Conservation (phyloP, 2,113 vertebrate genomes). For the Pavo muticus region DNA sequence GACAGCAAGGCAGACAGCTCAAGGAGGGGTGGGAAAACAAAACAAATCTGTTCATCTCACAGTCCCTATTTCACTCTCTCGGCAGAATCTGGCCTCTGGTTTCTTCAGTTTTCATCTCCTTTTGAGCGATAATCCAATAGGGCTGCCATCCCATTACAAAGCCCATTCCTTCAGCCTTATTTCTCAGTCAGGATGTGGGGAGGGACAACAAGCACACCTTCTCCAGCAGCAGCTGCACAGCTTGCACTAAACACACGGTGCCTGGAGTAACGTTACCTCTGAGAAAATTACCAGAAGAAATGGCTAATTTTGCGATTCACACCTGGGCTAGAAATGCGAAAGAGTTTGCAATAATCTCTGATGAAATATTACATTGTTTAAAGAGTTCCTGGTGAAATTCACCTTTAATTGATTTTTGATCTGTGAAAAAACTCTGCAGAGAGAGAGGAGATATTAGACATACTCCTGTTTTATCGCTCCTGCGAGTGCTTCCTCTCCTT, state of each 20-base stretch:
- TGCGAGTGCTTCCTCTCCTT: not conserved
- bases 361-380: conserved; percentile 82
- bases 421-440: conserved; percentile 70
- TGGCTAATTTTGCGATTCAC: conserved; percentile 77
- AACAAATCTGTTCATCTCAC: not conserved
- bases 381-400: conserved; percentile 80
- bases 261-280: conserved; percentile 20
- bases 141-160: not conserved
- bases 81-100: not conserved
- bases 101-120: not conserved
- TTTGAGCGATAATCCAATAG: not conserved
- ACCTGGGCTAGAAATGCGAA: conserved; percentile 77
- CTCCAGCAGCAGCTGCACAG: conserved; percentile 30
- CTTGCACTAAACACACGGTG: conserved; percentile 10
- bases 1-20: not conserved
- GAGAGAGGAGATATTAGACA: conserved; percentile 64
- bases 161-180: not conserved
- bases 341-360: conserved; percentile 70
- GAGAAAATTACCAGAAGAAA: conserved; percentile 72
- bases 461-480: conserved; percentile 50
- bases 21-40: not conserved
- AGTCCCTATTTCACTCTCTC: not conserved
- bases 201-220: not conserved
- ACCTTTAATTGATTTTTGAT: conserved; percentile 82
- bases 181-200: not conserved